A percentile compares a stretch with the other conserved stretches of the same genome.
Conservation (phyloP, 2,888 invertebrate genomes). For the Dyspetes luteomarginatus region DNA sequence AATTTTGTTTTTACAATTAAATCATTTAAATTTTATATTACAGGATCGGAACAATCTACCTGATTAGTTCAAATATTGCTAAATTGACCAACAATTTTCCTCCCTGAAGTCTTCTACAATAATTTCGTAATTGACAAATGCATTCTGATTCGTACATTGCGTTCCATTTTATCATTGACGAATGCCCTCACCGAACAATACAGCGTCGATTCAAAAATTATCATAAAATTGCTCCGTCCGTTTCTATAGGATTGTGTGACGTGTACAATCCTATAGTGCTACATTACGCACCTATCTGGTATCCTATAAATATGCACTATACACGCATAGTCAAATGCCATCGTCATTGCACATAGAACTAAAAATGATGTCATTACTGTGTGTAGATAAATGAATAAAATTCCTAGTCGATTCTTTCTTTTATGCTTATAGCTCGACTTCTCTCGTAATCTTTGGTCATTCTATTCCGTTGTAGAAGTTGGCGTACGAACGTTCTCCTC, state of each 20-base stretch:
- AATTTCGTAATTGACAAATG: background rate
- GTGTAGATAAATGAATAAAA: constrained; percentile 34
- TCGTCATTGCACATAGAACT: constrained; percentile 33
- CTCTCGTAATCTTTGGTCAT: constrained; percentile 37
- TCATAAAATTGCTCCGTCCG: constrained; percentile 56
- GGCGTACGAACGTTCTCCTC: constrained; percentile 15
- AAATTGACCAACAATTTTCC: no score
- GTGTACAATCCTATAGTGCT: background rate
- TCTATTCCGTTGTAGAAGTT: constrained; percentile 24
- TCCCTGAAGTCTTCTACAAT: no score
- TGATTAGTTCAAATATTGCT: no score
- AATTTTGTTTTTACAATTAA: no score
- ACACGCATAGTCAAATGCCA: constrained; percentile 49
- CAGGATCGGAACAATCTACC: no score
- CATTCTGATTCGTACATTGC: background rate
- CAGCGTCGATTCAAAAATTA: constrained; percentile 36
- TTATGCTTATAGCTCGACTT: constrained; percentile 4
- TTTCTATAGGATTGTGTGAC: constrained; percentile 18
- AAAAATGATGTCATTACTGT: constrained; percentile 49
- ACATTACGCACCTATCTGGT: constrained; percentile 21
- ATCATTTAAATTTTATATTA: no score
- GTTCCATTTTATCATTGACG: constrained; percentile 41
- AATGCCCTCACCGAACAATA: constrained; percentile 37
- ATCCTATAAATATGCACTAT: background rate
- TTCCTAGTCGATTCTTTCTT: constrained; percentile 20